Conservation (phyloP, 2,797 vertebrate genomes). For the Acrossocheilus fasciatus region DNA sequence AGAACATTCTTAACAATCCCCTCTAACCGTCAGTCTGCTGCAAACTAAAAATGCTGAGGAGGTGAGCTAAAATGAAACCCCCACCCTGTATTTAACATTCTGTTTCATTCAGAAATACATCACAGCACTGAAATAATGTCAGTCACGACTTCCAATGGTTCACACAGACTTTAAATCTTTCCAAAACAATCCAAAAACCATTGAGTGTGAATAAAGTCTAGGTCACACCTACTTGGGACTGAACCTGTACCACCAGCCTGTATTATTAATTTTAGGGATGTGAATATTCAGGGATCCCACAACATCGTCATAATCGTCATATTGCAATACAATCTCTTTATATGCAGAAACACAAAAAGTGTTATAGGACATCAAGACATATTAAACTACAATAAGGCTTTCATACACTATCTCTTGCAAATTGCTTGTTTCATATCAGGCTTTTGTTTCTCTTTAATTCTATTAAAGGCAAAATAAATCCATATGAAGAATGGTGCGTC, state of each 20-base stretch:
- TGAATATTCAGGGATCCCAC: background rate
- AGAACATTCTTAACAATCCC: too few relatives aligned
- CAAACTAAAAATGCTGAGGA: too few relatives aligned
- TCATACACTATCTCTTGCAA: constrained; percentile 4
- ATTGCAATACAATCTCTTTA: constrained; percentile 7
- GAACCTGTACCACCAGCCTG: background rate
- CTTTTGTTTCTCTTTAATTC: constrained; percentile 34
- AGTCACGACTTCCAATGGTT: background rate
- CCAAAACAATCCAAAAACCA: background rate
- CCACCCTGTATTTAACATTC: too few relatives aligned
- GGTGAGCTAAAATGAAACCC: too few relatives aligned
- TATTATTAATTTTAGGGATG: background rate
- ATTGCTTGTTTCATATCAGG: constrained; percentile 19
- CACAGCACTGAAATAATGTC: background rate
- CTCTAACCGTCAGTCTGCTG: too few relatives aligned
- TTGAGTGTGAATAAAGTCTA: background rate
- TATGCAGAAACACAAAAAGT: background rate
- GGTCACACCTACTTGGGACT: background rate
- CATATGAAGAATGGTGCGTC: background rate
- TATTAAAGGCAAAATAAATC: constrained; percentile 8
- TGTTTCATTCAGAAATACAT: background rate
- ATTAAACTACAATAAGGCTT: constrained; percentile 23
- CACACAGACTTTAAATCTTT: background rate
- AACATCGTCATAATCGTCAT: background rate
- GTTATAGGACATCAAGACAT: constrained; percentile 1